A percentile compares a stretch with the other conserved stretches of the same genome.
Conservation (phyloP, 2,888 invertebrate genomes). For the Polyommatus icarus region DNA sequence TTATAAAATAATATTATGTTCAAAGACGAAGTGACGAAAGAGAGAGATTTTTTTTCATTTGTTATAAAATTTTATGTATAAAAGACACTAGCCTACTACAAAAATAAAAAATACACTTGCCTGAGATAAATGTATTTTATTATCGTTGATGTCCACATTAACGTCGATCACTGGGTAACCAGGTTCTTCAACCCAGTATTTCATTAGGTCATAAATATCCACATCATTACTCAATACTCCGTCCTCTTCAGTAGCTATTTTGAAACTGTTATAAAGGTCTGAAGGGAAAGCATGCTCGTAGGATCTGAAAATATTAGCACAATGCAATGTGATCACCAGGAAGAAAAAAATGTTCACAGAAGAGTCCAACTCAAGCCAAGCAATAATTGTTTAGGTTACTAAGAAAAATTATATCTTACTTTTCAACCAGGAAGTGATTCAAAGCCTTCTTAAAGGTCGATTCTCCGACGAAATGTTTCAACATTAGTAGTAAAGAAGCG, state of each 20-base stretch:
- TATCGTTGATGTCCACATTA: slow-evolving; percentile 57
- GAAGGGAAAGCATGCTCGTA: slow-evolving; percentile 62
- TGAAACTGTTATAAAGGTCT: slow-evolving; percentile 59
- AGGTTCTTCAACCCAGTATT: slow-evolving; percentile 81
- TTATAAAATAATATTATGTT: background rate
- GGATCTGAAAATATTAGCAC: slow-evolving; percentile 46
- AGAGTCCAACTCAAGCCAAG: slow-evolving; percentile 10
- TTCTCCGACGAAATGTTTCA: slow-evolving; percentile 81
- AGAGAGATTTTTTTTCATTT: background rate
- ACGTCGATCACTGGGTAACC: slow-evolving; percentile 82
- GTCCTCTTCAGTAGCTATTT: slow-evolving; percentile 57
- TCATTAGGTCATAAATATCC: slow-evolving; percentile 55
- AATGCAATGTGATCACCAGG: background rate
- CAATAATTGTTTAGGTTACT: background rate
- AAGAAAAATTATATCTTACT: slow-evolving; percentile 36
- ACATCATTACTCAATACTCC: slow-evolving; percentile 39
- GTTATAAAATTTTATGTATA: background rate
- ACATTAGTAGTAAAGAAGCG: slow-evolving; percentile 83
- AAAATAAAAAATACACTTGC: slow-evolving; percentile 50
- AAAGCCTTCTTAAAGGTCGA: slow-evolving; percentile 79
- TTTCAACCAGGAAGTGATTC: slow-evolving; percentile 46
- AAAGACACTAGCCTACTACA: no score
- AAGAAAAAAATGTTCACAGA: no score
- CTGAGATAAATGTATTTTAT: slow-evolving; percentile 57
- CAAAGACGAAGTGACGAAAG: background rate